Percentiles rank a stretch among this genome's conserved stretches.
Conservation (phyloP, 2,797 vertebrate species). For the Salarias fasciatus region DNA sequence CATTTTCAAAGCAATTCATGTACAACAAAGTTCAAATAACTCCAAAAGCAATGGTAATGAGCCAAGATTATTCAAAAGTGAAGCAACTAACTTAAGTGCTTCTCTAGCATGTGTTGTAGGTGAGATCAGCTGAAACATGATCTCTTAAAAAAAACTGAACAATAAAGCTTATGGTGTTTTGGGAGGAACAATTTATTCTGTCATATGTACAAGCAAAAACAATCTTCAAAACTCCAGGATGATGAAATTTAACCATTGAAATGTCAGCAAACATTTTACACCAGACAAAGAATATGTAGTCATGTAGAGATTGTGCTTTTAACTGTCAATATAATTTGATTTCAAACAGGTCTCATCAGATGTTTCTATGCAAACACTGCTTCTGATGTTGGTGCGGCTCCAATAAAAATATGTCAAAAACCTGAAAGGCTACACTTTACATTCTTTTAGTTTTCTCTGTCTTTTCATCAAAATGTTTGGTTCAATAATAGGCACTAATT, state of each 20-base stretch:
- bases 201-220: constrained; percentile 59
- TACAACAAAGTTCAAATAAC: too few relatives aligned
- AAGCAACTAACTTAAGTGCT: too few relatives aligned
- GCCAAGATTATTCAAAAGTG: too few relatives aligned
- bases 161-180: background rate
- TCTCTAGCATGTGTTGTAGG: too few relatives aligned
- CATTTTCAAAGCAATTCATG: too few relatives aligned
- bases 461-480: constrained; percentile 16
- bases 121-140: background rate
- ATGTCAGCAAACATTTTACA: constrained; percentile 42
- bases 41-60: too few relatives aligned
- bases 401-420: constrained; percentile 1
- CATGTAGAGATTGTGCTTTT: constrained; percentile 69
- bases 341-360: constrained; percentile 7
- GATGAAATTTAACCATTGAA: constrained; percentile 17
- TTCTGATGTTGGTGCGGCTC: constrained; percentile 1
- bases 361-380: constrained; percentile 25
- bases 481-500: constrained; percentile 53
- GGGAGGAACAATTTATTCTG: constrained; percentile 61
- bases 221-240: constrained; percentile 9
- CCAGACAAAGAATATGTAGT: constrained; percentile 15
- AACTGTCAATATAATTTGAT: constrained; percentile 28
- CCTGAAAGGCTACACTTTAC: constrained; percentile 21
- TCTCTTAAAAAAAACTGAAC: background rate
- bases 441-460: constrained; percentile 37